phyloP scores from a whole-genome alignment of 2,888 invertebrate genomes.

The Corbicula japonica region DNA sequence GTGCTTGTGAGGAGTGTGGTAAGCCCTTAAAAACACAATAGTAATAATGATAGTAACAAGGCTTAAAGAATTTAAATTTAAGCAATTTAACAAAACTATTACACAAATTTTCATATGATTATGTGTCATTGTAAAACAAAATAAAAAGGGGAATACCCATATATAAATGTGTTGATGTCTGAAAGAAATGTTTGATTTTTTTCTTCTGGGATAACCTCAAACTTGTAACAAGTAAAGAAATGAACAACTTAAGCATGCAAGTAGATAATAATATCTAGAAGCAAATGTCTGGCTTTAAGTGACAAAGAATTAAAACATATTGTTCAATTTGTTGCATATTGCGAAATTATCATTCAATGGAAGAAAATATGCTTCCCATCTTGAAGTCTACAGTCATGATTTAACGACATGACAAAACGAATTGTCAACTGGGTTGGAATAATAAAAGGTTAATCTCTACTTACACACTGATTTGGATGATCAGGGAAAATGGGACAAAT shows the following conservation, averaged over 20 bases:
- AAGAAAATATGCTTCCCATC: background rate
- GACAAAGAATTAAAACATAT: background rate
- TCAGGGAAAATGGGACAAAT: conserved; percentile 57
- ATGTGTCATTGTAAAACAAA: too few relatives aligned
- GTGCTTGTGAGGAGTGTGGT: too few relatives aligned
- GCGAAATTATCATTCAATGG: background rate
- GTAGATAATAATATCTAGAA: too few relatives aligned
- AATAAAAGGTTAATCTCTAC: conserved; percentile 18
- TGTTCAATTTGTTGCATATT: background rate
- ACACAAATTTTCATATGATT: background rate
- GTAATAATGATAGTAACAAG: background rate
- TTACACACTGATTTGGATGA: conserved; percentile 56
- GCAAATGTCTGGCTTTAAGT: too few relatives aligned
- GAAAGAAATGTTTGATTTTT: too few relatives aligned
- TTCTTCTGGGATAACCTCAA: too few relatives aligned
- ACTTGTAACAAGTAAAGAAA: too few relatives aligned
- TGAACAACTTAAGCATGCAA: too few relatives aligned
- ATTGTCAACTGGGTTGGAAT: too few relatives aligned
- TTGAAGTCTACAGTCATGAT: conserved; percentile 1
- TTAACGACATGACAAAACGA: background rate
- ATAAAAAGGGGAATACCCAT: too few relatives aligned
- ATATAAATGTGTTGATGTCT: too few relatives aligned
- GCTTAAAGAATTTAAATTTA: background rate
- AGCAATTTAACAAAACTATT: background rate
- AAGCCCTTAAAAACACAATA: too few relatives aligned